phyloP scores from a whole-genome alignment of 2,113 vertebrate species.

The Lates calcarifer region DNA sequence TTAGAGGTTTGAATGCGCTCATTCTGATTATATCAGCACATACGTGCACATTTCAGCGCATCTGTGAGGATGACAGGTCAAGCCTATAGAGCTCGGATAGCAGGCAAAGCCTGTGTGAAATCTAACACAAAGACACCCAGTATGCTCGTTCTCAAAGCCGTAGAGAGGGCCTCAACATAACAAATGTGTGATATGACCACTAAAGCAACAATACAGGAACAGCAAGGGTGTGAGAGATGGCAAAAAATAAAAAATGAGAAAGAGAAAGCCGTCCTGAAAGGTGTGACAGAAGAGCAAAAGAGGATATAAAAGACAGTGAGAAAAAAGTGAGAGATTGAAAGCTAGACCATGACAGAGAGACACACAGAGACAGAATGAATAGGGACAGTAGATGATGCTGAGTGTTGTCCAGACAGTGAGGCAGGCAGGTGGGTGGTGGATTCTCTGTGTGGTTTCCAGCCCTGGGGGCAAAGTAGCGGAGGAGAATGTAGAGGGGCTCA shows the following conservation, averaged over 20 bases:
- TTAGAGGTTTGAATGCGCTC: conserved; percentile 1
- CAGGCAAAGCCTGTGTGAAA: conserved; percentile 14
- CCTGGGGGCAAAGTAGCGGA: conserved; percentile 61
- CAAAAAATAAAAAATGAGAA: neutral
- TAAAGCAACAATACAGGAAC: conserved; percentile 75
- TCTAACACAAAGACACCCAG: conserved; percentile 38
- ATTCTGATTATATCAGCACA: conserved; percentile 8
- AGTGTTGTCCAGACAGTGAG: conserved; percentile 70
- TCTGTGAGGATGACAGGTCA: conserved; percentile 19
- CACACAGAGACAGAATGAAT: conserved; percentile 28
- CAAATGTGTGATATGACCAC: conserved; percentile 75
- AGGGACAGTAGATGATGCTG: conserved; percentile 52
- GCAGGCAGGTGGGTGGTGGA: conserved; percentile 54
- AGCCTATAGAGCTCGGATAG: conserved; percentile 7
- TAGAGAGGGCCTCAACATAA: conserved; percentile 34
- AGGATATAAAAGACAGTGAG: conserved; percentile 60
- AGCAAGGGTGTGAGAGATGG: conserved; percentile 52
- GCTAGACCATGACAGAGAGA: conserved; percentile 17
- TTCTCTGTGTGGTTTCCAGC: conserved; percentile 62
- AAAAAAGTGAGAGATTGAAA: conserved; percentile 39
- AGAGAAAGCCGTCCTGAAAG: conserved; percentile 43
- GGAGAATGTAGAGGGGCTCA: conserved; percentile 68
- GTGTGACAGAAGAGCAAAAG: conserved; percentile 66
- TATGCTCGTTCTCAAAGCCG: conserved; percentile 30
- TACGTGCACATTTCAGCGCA: neutral